Percentiles rank a stretch among this genome's conserved stretches.
phyloP scores from a whole-genome alignment of 92 coral and sea anemone genomes.

The Nematostella vectensis region DNA sequence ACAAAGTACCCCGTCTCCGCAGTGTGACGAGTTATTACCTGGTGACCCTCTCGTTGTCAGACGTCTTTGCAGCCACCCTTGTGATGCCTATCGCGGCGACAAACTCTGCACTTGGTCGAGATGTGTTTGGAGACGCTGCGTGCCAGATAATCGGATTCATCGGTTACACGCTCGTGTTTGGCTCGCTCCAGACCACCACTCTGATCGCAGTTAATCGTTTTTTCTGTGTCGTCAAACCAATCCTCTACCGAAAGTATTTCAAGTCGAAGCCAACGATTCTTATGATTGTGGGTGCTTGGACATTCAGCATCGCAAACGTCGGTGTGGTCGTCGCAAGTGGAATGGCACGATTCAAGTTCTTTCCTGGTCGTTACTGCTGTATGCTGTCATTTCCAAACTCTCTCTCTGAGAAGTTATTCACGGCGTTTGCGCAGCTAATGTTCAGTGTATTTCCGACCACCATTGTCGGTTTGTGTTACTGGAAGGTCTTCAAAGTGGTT shows the following conservation, averaged over 20 bases:
- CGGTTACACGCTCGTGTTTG: constrained; percentile 1
- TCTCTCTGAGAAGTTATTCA: neutral
- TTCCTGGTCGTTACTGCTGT: constrained; percentile 10
- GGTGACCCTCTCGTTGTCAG: constrained; percentile 19
- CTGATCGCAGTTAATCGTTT: constrained; percentile 22
- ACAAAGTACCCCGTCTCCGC: constrained; percentile 15
- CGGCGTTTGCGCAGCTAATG: neutral
- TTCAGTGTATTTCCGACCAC: constrained; percentile 1
- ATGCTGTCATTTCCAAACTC: neutral
- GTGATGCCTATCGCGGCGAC: constrained; percentile 8
- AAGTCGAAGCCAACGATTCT: constrained; percentile 14
- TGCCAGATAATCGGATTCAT: constrained; percentile 4
- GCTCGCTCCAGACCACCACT: constrained; percentile 13
- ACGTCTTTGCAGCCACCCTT: constrained; percentile 1
- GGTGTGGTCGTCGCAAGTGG: neutral
- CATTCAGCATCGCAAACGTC: neutral
- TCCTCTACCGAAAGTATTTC: constrained; percentile 18
- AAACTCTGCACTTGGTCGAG: neutral
- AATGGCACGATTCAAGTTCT: neutral
- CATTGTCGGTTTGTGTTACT: constrained; percentile 8
- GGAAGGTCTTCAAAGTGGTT: constrained; percentile 13
- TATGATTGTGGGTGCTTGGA: constrained; percentile 8
- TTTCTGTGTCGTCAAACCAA: constrained; percentile 21
- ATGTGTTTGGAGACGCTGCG: constrained; percentile 1
- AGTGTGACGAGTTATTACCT: constrained; percentile 13